phyloP scores from a whole-genome alignment of 2,888 invertebrate species.

The Idaea aversata region DNA sequence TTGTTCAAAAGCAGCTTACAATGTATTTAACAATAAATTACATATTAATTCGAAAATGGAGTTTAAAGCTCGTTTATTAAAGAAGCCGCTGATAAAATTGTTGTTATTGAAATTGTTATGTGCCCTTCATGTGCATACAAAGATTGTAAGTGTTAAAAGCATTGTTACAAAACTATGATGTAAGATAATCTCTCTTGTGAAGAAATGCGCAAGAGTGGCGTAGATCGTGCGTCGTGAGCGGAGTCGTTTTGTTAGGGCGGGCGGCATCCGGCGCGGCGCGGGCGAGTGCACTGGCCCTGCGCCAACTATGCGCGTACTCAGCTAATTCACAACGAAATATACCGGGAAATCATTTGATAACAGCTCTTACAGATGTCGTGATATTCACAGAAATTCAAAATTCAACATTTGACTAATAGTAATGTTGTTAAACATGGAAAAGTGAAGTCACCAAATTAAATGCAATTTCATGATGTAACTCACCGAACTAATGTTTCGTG shows the following conservation, averaged over 20 bases:
- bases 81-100: conserved; percentile 22
- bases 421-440: conserved; percentile 22
- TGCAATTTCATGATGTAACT: background rate
- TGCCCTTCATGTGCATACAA: conserved; percentile 4
- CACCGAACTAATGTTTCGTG: conserved; percentile 17
- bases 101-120: conserved; percentile 20
- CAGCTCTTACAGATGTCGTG: conserved; percentile 41
- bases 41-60: background rate
- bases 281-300: conserved; percentile 62
- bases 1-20: background rate
- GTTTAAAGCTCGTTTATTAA: conserved; percentile 22
- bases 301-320: conserved; percentile 57
- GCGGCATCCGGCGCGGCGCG: conserved; percentile 54
- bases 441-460: conserved; percentile 4
- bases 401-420: conserved; percentile 33
- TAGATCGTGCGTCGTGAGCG: conserved; percentile 19
- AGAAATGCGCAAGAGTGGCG: conserved; percentile 7
- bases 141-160: conserved; percentile 5
- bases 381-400: conserved; percentile 39
- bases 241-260: conserved; percentile 38
- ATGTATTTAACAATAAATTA: background rate
- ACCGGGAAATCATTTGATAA: conserved; percentile 43
- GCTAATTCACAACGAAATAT: conserved; percentile 58
- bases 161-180: conserved; percentile 20
- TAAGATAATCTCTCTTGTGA: conserved; percentile 12